Base-by-base conservation (phyloP, 2,113 vertebrate genomes). In the mouse (Mus musculus) region DNA sequence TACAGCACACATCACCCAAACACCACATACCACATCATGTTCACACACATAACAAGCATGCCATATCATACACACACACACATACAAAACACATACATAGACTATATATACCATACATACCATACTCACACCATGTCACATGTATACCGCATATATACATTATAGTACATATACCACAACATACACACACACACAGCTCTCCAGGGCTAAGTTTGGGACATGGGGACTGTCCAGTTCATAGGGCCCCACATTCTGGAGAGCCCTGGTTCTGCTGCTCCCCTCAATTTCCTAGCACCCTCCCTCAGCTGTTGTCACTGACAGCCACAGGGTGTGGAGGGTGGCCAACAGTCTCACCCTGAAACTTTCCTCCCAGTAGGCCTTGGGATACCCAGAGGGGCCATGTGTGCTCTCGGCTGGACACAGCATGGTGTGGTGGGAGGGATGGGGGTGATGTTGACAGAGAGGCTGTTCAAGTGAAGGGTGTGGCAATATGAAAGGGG, bases 161-260 rank as follows among this genome's bases (percentile, higher is more conserved):
- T 39, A 36, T 33, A 67, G 12, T 3, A 22, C 6, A 28, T 24
- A n/a, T 12, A 30, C 3, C 17, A 9, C n/a, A 46, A 65, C 33
- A 36, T 73, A 78, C 84, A 67, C 26, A 39, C 42, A 56, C 24
- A 22, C 10, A 5, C 7, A 7, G 1, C 36, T 1, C 28, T n/a
- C 24, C 56, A 26, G 59, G 49, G 7, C 46, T 3, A 20, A 33
- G 71, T 86, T 59, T 63, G 5, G 19, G 36, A 22, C 4, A 1
- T 1, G 0, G 5, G 56, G 24, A 67, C 39, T 7, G 6, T 12
- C 33, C 14, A 14, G 52, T 7, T 63, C 20, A 7, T 6, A 6
- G 72, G 19, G 6, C 0, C 16, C 2, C 63, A 9, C 46, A 10
- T 49, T 82, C 59, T 7, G 42, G 63, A 59, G 52, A 12, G 0